Percentiles rank a stretch among this genome's conserved stretches.
phyloP scores from a whole-genome alignment of 2,113 vertebrate species.

The Onychostoma macrolepis region DNA sequence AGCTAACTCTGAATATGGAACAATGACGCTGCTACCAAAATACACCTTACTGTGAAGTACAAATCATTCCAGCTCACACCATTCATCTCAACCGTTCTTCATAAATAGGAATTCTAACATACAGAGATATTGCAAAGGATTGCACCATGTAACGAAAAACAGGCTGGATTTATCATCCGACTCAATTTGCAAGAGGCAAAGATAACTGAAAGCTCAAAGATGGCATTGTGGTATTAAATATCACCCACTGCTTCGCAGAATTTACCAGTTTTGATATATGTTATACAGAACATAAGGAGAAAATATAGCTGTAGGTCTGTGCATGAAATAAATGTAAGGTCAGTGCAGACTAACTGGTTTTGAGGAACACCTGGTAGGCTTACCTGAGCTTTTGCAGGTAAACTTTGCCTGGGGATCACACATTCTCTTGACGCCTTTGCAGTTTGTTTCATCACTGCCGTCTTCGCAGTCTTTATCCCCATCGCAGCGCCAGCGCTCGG shows the following conservation, averaged over 20 bases:
- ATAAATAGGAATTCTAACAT: not conserved
- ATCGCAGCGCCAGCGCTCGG: conserved; percentile 92
- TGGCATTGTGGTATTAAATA: not conserved
- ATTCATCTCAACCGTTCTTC: conserved; percentile 1
- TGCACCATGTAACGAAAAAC: conserved; percentile 34
- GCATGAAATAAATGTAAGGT: not conserved
- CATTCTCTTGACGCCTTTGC: conserved; percentile 85
- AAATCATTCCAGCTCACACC: conserved; percentile 5
- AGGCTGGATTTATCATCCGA: conserved; percentile 10
- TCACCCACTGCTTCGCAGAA: not conserved
- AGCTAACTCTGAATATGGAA: not conserved
- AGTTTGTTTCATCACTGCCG: conserved; percentile 89
- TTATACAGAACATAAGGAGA: not conserved
- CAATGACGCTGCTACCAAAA: not conserved
- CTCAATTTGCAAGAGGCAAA: conserved; percentile 20
- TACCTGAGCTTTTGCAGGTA: conserved; percentile 92
- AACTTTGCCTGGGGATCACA: conserved; percentile 96
- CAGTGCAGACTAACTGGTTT: not conserved
- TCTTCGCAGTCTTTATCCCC: conserved; percentile 98
- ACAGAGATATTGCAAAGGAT: conserved; percentile 32
- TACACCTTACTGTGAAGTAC: not conserved
- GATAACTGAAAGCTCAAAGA: conserved; percentile 20
- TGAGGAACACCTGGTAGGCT: not conserved
- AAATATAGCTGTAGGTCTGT: not conserved
- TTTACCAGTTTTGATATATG: not conserved